phyloP scores from a whole-genome alignment of 2,888 invertebrate species.

The Pheosia gnoma region DNA sequence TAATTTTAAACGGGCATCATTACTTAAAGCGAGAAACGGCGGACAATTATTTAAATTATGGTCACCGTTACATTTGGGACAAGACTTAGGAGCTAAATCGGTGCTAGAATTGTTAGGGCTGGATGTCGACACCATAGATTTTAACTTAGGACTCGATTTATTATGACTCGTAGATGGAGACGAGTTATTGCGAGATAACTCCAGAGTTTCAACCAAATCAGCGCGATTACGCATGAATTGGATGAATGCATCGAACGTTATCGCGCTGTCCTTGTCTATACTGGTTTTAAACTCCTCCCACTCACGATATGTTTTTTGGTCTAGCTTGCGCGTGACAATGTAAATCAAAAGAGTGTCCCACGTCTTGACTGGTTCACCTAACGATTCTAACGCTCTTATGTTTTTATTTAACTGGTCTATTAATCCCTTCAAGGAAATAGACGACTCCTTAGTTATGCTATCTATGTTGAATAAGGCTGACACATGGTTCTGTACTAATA shows the following conservation, averaged over 20 bases:
- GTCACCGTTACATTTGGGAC: constrained; percentile 18
- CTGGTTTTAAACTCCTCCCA: constrained; percentile 35
- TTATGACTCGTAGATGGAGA: neutral
- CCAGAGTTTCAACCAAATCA: constrained; percentile 32
- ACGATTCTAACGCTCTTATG: constrained; percentile 25
- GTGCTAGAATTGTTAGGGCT: constrained; percentile 6
- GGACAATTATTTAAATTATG: constrained; percentile 28
- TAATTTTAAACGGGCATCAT: constrained; percentile 21
- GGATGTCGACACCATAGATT: constrained; percentile 12
- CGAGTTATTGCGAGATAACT: constrained; percentile 6
- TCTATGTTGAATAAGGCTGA: constrained; percentile 30
- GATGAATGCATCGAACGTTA: constrained; percentile 22
- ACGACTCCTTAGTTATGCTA: constrained; percentile 27
- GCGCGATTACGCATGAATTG: constrained; percentile 27
- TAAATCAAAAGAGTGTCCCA: constrained; percentile 40
- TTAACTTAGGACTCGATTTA: constrained; percentile 10
- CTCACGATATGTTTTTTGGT: constrained; percentile 30
- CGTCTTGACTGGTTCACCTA: constrained; percentile 26
- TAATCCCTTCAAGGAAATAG: constrained; percentile 19
- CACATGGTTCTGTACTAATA: constrained; percentile 33
- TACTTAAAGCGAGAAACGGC: constrained; percentile 23
- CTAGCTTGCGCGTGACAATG: constrained; percentile 33
- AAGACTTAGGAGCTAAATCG: neutral
- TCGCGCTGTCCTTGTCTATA: constrained; percentile 12
- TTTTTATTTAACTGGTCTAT: constrained; percentile 36